A percentile compares a stretch with the other conserved stretches of the same genome.
Conservation (phyloP, 2,888 invertebrate species). For the Noctua pronuba region DNA sequence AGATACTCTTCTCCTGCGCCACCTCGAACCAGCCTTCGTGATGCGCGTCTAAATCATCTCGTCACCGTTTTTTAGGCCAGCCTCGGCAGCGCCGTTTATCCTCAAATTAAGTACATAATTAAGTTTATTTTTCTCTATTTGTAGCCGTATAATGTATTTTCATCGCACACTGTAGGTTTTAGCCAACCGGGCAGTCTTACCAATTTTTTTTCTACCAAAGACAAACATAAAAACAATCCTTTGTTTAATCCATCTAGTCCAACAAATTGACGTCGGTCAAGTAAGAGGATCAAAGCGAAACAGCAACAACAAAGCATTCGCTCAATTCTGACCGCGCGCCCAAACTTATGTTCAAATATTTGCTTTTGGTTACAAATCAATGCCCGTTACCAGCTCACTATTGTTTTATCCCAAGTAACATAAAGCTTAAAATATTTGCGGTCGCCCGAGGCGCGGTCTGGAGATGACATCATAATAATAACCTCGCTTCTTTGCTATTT, state of each 20-base stretch:
- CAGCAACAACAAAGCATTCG: slow-evolving; percentile 35
- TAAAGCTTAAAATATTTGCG: slow-evolving; percentile 69
- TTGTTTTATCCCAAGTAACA: slow-evolving; percentile 64
- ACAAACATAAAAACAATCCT: slow-evolving; percentile 3
- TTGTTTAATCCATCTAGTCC: neutral
- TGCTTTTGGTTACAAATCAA: slow-evolving; percentile 61
- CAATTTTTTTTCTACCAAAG: too few species aligned
- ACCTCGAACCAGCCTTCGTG: too few species aligned
- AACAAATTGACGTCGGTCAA: slow-evolving; percentile 24
- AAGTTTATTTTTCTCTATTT: too few species aligned
- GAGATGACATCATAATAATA: slow-evolving; percentile 76
- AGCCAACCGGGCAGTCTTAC: neutral
- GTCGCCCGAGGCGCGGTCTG: slow-evolving; percentile 63
- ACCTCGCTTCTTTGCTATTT: slow-evolving; percentile 64
- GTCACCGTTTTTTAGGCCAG: too few species aligned
- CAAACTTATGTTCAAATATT: slow-evolving; percentile 64
- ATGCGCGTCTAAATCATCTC: too few species aligned
- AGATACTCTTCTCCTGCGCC: too few species aligned
- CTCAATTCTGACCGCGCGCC: slow-evolving; percentile 36
- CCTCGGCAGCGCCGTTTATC: too few species aligned
- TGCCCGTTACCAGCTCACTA: slow-evolving; percentile 57
- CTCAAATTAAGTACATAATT: too few species aligned
- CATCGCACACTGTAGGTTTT: neutral
- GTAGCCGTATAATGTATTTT: neutral
- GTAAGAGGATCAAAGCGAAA: slow-evolving; percentile 47